Evolutionary conservation across 2,113 vertebrate species (phyloP).

Genomic region (Percopsis transmontana): DNA sequence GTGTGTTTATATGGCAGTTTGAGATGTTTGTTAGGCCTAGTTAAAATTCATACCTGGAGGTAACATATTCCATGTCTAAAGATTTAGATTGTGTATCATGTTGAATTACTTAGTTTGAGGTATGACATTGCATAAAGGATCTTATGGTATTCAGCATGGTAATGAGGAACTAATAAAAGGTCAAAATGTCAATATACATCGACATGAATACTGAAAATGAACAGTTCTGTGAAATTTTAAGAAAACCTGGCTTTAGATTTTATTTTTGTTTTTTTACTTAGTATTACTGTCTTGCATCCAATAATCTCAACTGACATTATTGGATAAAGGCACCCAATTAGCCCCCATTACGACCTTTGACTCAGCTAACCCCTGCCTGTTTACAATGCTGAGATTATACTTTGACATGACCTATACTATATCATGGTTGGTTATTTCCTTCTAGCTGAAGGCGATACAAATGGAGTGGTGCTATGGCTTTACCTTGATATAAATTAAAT

Average conservation of each 20-base stretch:
- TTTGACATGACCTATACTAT: conserved; percentile 22
- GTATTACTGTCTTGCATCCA: conserved; percentile 25
- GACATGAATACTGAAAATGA: conserved; percentile 54
- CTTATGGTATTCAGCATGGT: conserved; percentile 36
- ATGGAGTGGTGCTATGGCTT: conserved; percentile 21
- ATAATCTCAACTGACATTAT: conserved; percentile 25
- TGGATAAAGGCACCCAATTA: conserved; percentile 58
- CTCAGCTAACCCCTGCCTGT: conserved; percentile 39
- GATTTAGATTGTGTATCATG: neutral
- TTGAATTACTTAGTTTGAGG: conserved; percentile 16
- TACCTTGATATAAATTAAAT: conserved; percentile 57
- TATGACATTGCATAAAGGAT: conserved; percentile 23
- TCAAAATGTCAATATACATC: conserved; percentile 56
- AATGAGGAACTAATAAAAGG: conserved; percentile 35
- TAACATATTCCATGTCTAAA: no score
- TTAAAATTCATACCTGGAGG: neutral
- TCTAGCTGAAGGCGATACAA: conserved; percentile 52
- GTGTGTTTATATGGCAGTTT: neutral
- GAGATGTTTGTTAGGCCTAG: no score
- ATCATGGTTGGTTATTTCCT: conserved; percentile 27
- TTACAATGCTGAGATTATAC: conserved; percentile 40
- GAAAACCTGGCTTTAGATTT: conserved; percentile 20
- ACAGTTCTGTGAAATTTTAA: conserved; percentile 38
- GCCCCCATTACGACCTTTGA: conserved; percentile 49
- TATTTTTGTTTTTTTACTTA: conserved; percentile 41